These are phyloP conservation scores for Lipophrys pholis DNA, from an alignment of 2,113 vertebrate species.

Conservation along the genomic window DNA sequence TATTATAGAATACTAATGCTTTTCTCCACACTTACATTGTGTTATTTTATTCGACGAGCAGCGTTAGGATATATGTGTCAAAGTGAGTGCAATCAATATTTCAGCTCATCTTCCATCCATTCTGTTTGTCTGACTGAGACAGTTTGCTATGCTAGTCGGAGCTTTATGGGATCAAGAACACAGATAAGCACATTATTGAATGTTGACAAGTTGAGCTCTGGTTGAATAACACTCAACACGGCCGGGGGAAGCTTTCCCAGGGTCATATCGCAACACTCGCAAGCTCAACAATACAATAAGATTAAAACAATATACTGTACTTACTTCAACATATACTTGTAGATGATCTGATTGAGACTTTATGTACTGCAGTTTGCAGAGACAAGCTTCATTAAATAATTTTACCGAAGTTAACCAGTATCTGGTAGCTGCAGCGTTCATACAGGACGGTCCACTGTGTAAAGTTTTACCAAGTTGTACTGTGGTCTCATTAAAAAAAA, in stretches of 20 bases:
- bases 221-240: conserved; percentile 42
- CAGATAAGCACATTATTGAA: conserved; percentile 44
- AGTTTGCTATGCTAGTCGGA: conserved; percentile 24
- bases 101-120: conserved; percentile 26
- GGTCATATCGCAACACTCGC: conserved; percentile 29
- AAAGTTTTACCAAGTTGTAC: too few species aligned
- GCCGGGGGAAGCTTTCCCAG: conserved; percentile 43
- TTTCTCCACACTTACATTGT: conserved; percentile 20
- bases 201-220: conserved; percentile 45
- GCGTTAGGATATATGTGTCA: conserved; percentile 40
- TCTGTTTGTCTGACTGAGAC: conserved; percentile 1
- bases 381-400: too few species aligned
- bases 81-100: conserved; percentile 51
- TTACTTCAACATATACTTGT: not conserved
- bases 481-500: too few species aligned
- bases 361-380: too few species aligned
- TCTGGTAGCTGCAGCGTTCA: too few species aligned
- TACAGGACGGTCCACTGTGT: too few species aligned
- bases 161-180: conserved; percentile 42
- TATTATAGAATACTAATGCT: conserved; percentile 17
- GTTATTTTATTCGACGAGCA: conserved; percentile 30
- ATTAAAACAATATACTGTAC: too few species aligned
- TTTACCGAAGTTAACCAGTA: too few species aligned
- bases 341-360: not conserved
- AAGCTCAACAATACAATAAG: not conserved